A percentile compares a stretch with the other conserved stretches of the same genome.
These are phyloP conservation scores for Falcunculus frontatus DNA, from an alignment of 2,113 vertebrate genomes.

Conservation along the genomic window DNA sequence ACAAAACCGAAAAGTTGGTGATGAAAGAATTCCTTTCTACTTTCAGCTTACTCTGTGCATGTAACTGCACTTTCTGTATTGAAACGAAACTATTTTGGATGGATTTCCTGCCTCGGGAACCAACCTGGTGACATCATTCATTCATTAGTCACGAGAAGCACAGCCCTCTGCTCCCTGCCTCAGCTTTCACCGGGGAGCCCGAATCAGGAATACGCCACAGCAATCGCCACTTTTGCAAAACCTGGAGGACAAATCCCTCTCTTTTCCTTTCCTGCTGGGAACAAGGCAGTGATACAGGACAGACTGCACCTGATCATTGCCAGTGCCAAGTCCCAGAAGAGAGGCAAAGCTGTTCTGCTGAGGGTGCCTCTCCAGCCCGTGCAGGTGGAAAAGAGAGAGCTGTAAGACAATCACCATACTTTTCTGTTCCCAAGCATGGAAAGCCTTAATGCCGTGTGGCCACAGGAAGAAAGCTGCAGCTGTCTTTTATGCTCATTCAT, in stretches of 20 bases:
- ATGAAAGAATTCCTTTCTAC: not conserved
- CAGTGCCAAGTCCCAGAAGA: not conserved
- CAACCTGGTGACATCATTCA: slow-evolving; percentile 23
- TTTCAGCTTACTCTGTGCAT: not conserved
- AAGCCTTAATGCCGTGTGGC: not conserved
- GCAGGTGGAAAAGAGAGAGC: not conserved
- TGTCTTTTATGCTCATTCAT: not conserved
- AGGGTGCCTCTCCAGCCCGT: not conserved
- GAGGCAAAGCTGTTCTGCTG: not conserved
- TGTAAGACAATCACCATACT: not conserved
- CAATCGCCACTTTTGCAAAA: not conserved
- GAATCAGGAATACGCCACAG: rapidly evolving
- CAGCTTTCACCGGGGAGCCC: not conserved
- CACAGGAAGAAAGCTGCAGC: not conserved
- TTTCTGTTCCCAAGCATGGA: not conserved
- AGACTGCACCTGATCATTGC: not conserved
- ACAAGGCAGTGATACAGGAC: not conserved
- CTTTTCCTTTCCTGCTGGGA: not conserved
- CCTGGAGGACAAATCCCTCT: not conserved
- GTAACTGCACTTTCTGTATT: not conserved
- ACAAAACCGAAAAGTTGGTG: not conserved
- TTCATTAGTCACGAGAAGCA: not conserved
- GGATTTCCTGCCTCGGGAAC: slow-evolving; percentile 31
- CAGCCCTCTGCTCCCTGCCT: not conserved
- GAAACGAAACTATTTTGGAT: not conserved